These are phyloP conservation scores for Mungos mungo DNA, from an alignment of 2,113 vertebrate genomes.

Conservation along the genomic window DNA sequence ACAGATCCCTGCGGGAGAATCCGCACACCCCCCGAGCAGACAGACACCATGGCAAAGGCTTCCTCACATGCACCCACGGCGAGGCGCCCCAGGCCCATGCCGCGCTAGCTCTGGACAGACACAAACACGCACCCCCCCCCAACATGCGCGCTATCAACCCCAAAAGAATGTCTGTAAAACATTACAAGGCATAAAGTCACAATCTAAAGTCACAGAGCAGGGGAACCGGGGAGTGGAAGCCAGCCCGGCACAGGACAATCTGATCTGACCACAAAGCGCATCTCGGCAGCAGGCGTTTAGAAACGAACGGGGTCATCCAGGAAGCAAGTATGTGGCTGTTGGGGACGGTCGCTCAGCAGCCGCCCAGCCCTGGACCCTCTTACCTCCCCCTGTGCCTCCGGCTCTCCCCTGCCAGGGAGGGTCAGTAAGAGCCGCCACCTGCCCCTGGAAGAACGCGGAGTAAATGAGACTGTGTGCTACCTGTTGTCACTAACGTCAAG, in stretches of 20 bases:
- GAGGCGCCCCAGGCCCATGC: background rate
- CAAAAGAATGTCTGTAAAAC: rapidly evolving
- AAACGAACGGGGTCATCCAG: background rate
- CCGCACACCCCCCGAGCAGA: background rate
- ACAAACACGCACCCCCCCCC: background rate
- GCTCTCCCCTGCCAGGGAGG: background rate
- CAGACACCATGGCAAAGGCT: rapidly evolving
- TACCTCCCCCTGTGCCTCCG: background rate
- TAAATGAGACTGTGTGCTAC: rapidly evolving
- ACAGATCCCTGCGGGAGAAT: background rate
- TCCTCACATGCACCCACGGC: rapidly evolving
- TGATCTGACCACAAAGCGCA: background rate
- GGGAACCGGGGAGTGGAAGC: background rate
- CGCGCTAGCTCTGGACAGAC: rapidly evolving
- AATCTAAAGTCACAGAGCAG: background rate
- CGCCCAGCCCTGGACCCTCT: rapidly evolving
- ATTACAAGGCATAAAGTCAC: background rate
- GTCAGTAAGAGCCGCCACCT: rapidly evolving
- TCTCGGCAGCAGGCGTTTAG: too few relatives aligned
- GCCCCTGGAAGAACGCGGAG: rapidly evolving
- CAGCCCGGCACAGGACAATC: background rate
- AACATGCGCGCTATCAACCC: rapidly evolving
- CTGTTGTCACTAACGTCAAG: rapidly evolving
- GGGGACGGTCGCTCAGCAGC: background rate
- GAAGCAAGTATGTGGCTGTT: background rate